A percentile compares a stretch with the other conserved stretches of the same genome.
Evolutionary conservation across 2,888 invertebrate species (phyloP).

Genomic region (Lithophane leautieri): DNA sequence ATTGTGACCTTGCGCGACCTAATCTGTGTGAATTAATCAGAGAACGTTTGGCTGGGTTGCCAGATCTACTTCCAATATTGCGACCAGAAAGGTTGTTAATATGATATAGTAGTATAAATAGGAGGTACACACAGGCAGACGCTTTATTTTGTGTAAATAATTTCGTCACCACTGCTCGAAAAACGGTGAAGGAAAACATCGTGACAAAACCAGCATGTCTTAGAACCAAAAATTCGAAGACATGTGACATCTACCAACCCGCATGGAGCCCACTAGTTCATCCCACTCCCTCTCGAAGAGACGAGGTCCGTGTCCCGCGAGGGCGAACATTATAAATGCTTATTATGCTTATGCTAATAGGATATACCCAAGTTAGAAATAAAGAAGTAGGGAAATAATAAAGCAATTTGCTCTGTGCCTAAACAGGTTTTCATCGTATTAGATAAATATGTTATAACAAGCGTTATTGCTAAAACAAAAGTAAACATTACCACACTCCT

Average conservation of each 20-base stretch:
- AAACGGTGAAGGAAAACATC: too few species aligned
- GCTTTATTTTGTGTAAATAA: too few species aligned
- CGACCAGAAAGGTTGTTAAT: background rate
- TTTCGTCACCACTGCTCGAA: too few species aligned
- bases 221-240: too few species aligned
- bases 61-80: conserved; percentile 39
- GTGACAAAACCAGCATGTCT: too few species aligned
- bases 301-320: too few species aligned
- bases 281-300: too few species aligned
- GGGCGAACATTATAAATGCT: too few species aligned
- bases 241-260: too few species aligned
- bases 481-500: background rate
- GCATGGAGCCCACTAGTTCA: too few species aligned
- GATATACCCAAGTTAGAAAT: background rate
- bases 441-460: background rate
- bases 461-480: background rate
- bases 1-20: conserved; percentile 61
- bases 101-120: conserved; percentile 8
- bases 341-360: too few species aligned
- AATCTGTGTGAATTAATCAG: conserved; percentile 66
- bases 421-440: background rate
- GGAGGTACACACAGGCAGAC: background rate
- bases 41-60: conserved; percentile 54
- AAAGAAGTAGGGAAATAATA: background rate
- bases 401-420: background rate